These are phyloP conservation scores for Smittia sp. DNA, from an alignment of 2,888 invertebrate species.

Conservation along the genomic window DNA sequence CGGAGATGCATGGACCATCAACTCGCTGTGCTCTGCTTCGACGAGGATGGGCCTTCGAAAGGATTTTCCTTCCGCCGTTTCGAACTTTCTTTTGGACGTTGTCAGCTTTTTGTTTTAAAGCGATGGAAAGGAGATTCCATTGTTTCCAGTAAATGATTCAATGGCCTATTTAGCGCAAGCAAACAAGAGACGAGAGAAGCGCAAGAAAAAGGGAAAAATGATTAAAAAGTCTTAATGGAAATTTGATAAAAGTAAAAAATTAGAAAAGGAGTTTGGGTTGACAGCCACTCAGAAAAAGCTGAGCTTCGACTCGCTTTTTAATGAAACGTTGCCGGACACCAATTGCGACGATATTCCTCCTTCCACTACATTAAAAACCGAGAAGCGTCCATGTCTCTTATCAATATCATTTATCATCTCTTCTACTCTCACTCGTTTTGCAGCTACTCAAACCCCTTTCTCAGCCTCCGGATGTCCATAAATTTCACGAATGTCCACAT, in stretches of 20 bases:
- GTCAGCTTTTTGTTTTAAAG: neutral
- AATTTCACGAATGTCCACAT: slow-evolving; percentile 30
- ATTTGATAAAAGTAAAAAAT: slow-evolving; percentile 15
- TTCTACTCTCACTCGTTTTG: neutral
- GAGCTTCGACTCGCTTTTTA: neutral
- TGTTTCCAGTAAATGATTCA: slow-evolving; percentile 17
- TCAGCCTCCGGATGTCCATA: slow-evolving; percentile 3
- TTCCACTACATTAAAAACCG: too few species aligned
- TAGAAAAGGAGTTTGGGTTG: neutral
- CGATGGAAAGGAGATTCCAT: neutral
- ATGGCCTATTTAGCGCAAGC: neutral
- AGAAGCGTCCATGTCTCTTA: neutral
- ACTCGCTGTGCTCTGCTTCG: neutral
- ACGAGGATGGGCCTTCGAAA: slow-evolving; percentile 9
- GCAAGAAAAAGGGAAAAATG: slow-evolving; percentile 11
- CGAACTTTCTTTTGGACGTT: slow-evolving; percentile 11
- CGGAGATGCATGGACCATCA: slow-evolving; percentile 11
- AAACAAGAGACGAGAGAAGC: slow-evolving; percentile 12
- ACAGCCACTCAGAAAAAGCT: neutral
- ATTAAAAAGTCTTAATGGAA: slow-evolving; percentile 29
- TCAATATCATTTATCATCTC: slow-evolving; percentile 39
- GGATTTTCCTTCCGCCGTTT: neutral
- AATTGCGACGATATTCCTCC: too few species aligned
- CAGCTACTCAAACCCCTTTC: neutral
- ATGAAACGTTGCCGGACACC: neutral